Base-by-base conservation (phyloP, 2,113 vertebrate species). In the Channa maculata region DNA sequence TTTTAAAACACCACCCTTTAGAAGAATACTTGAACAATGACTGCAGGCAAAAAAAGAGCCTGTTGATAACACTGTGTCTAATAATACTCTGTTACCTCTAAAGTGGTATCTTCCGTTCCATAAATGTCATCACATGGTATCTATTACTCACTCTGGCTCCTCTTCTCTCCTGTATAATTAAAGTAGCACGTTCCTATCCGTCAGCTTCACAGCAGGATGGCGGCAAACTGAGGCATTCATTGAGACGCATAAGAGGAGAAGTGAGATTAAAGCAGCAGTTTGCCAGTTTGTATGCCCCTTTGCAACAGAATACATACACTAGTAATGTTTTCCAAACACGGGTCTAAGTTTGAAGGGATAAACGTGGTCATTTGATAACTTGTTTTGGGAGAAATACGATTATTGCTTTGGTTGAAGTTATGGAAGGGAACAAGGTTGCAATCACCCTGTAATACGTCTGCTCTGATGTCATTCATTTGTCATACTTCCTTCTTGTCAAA, bases 381-480 rank as follows among this genome's bases (percentile, higher is more conserved):
- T 84, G 80, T 87, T 88, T 77, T 53, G 55, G 80, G 81, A 87
- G 65, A 11, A 36, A 75, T 77, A 76, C 77, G 86, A 91, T 86
- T 86, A 74, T 71, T 71, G 82, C 61, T 80, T 74, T 83, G 81
- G 83, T 84, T 24, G 6, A 54, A 52, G 43, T 6, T 34, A 48
- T 36, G 75, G 75, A 50, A 68, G 38, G 48, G 83, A 82, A 88
- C 11, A 3, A 76, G 49, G 76, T 63, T 86, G 68, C 79, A 87
- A 87, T 87, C 85, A 85, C 84, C 66, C 75, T 12, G 38, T 78
- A 14, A 60, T 62, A 66, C 15, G 72, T 51, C 37, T 79, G 77
- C 63, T 77, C 74, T 88, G 84, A 89, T 86, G 84, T 86, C 85
- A 89, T 90, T 67, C 73, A 81, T 91, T 86, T 86, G 86, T 86